These are phyloP conservation scores for Benthosema pterotum DNA, from an alignment of 2,797 vertebrate species.

Conservation along the genomic window DNA sequence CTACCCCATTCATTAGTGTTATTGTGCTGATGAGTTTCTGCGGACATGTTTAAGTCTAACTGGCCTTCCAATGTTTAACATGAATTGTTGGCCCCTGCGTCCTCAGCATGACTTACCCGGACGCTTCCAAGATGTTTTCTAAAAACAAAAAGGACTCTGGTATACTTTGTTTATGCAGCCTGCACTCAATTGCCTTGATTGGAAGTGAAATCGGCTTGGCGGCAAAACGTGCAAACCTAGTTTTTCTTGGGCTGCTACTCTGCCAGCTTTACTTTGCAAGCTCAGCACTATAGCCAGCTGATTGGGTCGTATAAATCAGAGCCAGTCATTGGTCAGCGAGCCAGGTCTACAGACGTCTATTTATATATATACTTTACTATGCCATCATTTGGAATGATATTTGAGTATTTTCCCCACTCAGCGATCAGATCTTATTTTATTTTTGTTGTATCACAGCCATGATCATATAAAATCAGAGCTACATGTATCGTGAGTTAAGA, in stretches of 20 bases:
- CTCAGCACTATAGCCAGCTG: constrained; percentile 27
- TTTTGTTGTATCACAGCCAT: constrained; percentile 19
- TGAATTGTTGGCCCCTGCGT: constrained; percentile 20
- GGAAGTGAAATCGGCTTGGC: constrained; percentile 40
- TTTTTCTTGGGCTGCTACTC: constrained; percentile 36
- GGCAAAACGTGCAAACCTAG: constrained; percentile 34
- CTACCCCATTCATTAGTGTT: constrained; percentile 45
- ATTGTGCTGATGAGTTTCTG: constrained; percentile 47
- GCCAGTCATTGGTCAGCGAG: constrained; percentile 19
- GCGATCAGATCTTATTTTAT: constrained; percentile 17
- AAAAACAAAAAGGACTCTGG: constrained; percentile 31
- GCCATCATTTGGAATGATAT: neutral
- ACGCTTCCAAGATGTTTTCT: constrained; percentile 31
- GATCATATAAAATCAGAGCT: constrained; percentile 20
- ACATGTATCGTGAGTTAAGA: no score
- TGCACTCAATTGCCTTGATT: constrained; percentile 43
- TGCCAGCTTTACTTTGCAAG: constrained; percentile 32
- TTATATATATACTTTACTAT: constrained; percentile 2
- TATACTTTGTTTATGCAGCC: constrained; percentile 34
- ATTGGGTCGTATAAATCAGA: constrained; percentile 41
- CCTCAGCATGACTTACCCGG: constrained; percentile 20
- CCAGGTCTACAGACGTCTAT: constrained; percentile 23
- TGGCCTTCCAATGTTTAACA: constrained; percentile 37
- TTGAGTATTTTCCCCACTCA: constrained; percentile 4
- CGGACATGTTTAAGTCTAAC: constrained; percentile 41